Evolutionary conservation across 2,888 invertebrate genomes (phyloP), one percentile per base, ranked within the genome.

Genomic region (Hybos culiciformis): DNA sequence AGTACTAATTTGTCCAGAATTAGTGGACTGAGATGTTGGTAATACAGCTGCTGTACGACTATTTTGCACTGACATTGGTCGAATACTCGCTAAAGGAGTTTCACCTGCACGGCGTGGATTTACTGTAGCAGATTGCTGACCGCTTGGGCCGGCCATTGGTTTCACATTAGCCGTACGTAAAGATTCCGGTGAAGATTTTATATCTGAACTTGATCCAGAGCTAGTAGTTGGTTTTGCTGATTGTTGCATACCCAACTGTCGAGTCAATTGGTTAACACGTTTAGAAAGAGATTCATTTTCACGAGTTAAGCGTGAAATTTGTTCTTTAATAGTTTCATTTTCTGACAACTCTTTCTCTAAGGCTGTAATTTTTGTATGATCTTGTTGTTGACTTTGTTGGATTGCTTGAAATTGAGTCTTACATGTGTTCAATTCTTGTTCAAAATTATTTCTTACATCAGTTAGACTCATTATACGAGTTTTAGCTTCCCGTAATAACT

Each of bases 11-110:
- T 58, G 55, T 6, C 59, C 56, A 39, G 63, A 63, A 46, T 62
- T 70, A 44, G 79, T 78, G 40, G 80, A 81, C 48, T 66, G 66
- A 24, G 65, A 66, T 34, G 84, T 84, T 1, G 87, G 87, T 37
- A 85, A 70, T 42, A 88, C 84, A 39, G 83, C 83, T 18, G 81
- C 82, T 51, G 80, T 82, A 43, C 80, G 67, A 31, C 77, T 70
- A 49, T 73, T 72, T 40, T 78, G 79, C 41, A 80, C 77, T 3
- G 83, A 81, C 75, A 93, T 90, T 0, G 93, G 93, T 26, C 92
- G 74, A 55, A 94, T 93, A 54, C 92, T 91, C 17, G 93, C 94
- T 48, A 92, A 71, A 1, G 84, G 91, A 1, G 91, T 87, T 60
- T 86, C 85, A 20, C 36, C 21, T 3, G 80, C 80, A 47, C 83